A percentile compares a stretch with the other conserved stretches of the same genome.
Evolutionary conservation across 2,797 vertebrate genomes (phyloP).

Genomic region (Argyrosomus regius): DNA sequence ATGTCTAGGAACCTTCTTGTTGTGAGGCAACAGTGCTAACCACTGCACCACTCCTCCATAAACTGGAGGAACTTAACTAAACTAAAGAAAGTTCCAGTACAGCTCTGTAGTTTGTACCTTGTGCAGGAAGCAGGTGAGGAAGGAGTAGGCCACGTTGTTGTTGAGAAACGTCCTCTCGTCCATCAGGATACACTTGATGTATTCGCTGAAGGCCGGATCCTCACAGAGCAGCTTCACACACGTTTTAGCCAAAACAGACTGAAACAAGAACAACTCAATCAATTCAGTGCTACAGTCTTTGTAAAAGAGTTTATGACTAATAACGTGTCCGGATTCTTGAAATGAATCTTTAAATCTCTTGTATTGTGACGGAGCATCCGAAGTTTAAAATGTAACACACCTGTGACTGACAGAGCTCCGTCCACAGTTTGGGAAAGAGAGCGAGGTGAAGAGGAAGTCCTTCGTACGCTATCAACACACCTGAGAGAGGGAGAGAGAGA

Average conservation of each 20-base stretch:
- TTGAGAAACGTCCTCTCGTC: conserved; percentile 97
- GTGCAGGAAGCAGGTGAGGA: conserved; percentile 95
- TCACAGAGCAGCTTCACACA: conserved; percentile 97
- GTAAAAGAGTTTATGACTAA: background rate
- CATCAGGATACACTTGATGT: conserved; percentile 98
- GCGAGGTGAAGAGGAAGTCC: conserved; percentile 96
- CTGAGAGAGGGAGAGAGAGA: conserved; percentile 71
- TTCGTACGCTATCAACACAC: conserved; percentile 98
- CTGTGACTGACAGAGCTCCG: conserved; percentile 97
- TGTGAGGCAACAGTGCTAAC: too few species aligned
- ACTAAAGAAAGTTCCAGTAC: background rate
- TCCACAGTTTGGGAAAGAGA: conserved; percentile 98
- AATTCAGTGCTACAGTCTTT: fast-evolving
- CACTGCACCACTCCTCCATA: too few species aligned
- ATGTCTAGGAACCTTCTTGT: too few species aligned
- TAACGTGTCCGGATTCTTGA: background rate
- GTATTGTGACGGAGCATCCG: background rate
- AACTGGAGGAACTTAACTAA: too few species aligned
- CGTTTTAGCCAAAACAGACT: conserved; percentile 96
- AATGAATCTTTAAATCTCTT: background rate
- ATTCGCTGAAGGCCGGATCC: conserved; percentile 97
- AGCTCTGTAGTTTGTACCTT: conserved; percentile 83
- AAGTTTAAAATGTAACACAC: conserved; percentile 71
- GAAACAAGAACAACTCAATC: background rate
- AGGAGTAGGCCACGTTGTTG: conserved; percentile 94